Evolutionary conservation across 2,888 invertebrate species (phyloP), one percentile per base, ranked within the genome.

Genomic region (Unio delphinus): DNA sequence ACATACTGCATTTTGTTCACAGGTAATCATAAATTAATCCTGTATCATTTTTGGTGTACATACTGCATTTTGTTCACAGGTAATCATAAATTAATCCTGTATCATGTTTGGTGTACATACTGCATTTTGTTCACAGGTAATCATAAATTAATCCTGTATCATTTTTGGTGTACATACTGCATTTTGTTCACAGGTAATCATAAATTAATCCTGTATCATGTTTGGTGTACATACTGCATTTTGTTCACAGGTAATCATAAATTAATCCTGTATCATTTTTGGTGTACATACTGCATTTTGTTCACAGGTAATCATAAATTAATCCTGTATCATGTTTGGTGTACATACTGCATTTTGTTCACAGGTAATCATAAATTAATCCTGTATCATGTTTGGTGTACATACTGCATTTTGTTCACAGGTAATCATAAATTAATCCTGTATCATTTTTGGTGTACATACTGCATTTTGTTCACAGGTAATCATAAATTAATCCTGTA

Each of bases 271-370:
- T 8, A 1, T 23, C 26, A n/a, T n/a, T n/a, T n/a, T n/a, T n/a
- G n/a, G n/a, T n/a, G n/a, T n/a, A n/a, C n/a, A n/a, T n/a, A n/a
- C n/a, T 97, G 93, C 97, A 97, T 88, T 99, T 98, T 90, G 97
- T 99, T 1, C 98, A 99, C 91, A 93, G 97, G 74, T 90, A 76
- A 69, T 75, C 67, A 18, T 2, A n/a, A 18, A 58, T 11, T 7
- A 58, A 28, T 61, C 15, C 7, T 8, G 8, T 8, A 1, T 23
- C 26, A n/a, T n/a, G n/a, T n/a, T n/a, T n/a, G n/a, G n/a, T n/a
- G n/a, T n/a, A n/a, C n/a, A n/a, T n/a, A n/a, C n/a, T 97, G 93
- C 97, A 97, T 88, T 99, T 98, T 90, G 97, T 99, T 1, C 98
- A 99, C 91, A 93, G 97, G 74, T 90, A 76, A 69, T 75, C 67